A percentile compares a stretch with the other conserved stretches of the same genome.
phyloP scores from a whole-genome alignment of 2,888 invertebrate species.

The Tubiluchus corallicola region DNA sequence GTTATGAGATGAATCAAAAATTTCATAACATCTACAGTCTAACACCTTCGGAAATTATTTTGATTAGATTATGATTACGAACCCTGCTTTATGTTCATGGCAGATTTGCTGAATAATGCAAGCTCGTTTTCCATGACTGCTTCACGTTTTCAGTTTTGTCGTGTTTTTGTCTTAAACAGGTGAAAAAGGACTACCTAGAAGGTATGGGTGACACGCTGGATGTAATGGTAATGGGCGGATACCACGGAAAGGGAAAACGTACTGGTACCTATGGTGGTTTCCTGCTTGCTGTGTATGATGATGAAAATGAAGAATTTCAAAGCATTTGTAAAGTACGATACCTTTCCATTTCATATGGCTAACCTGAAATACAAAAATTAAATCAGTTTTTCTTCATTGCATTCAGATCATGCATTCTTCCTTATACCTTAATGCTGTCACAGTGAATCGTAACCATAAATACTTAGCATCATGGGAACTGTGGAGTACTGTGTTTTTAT shows the following conservation, averaged over 20 bases:
- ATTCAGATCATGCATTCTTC: too few species aligned
- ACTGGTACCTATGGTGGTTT: slow-evolving; percentile 88
- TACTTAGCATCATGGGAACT: too few species aligned
- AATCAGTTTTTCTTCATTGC: too few species aligned
- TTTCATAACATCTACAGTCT: too few species aligned
- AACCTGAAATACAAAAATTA: background rate
- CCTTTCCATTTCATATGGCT: slow-evolving; percentile 5
- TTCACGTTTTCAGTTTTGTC: too few species aligned
- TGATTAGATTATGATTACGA: too few species aligned
- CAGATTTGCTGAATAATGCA: slow-evolving; percentile 19
- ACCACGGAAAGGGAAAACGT: slow-evolving; percentile 74
- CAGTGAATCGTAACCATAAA: too few species aligned
- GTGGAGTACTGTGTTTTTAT: too few species aligned
- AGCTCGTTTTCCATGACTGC: too few species aligned
- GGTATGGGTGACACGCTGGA: slow-evolving; percentile 92
- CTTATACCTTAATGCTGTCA: too few species aligned
- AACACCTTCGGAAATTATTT: too few species aligned
- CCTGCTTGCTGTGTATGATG: slow-evolving; percentile 78
- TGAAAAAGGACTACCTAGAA: slow-evolving; percentile 94
- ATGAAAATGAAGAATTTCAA: slow-evolving; percentile 74
- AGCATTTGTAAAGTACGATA: slow-evolving; percentile 58
- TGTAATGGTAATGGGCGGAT: slow-evolving; percentile 85
- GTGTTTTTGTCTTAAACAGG: slow-evolving; percentile 22
- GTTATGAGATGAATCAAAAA: too few species aligned
- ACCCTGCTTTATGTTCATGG: background rate